Percentiles rank a stretch among this genome's conserved stretches.
Evolutionary conservation across 1,140 invertebrate species (phyloP).

Genomic region (Brachystomella parvula): DNA sequence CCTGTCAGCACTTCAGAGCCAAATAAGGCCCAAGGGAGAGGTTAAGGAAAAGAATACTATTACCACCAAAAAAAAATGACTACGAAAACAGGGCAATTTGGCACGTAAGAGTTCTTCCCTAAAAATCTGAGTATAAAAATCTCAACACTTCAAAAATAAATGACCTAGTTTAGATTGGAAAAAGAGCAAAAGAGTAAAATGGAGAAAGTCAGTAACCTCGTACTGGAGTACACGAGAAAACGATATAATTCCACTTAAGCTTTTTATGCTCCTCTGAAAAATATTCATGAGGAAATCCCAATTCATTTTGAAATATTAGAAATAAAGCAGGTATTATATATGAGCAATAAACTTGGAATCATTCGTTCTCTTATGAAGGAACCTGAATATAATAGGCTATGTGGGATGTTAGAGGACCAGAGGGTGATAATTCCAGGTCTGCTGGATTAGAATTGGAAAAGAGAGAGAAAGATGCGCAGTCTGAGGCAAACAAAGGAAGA

Average conservation of each 20-base stretch:
- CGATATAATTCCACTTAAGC: neutral
- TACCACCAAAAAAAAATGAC: slow-evolving; percentile 29
- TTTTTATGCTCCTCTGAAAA: too few relatives aligned
- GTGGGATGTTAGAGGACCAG: neutral
- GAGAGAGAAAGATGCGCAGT: neutral
- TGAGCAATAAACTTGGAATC: neutral
- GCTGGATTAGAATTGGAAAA: neutral
- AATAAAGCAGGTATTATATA: neutral
- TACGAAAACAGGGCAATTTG: slow-evolving; percentile 32
- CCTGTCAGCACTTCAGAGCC: slow-evolving; percentile 13
- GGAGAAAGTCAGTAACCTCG: too few relatives aligned
- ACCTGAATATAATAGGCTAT: neutral
- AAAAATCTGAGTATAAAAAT: neutral
- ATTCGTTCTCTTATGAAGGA: neutral
- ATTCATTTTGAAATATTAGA: neutral
- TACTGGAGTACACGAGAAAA: too few relatives aligned
- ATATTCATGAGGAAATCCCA: neutral
- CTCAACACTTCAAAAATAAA: too few relatives aligned
- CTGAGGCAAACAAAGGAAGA: neutral
- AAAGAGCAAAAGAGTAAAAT: too few relatives aligned
- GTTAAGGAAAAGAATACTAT: slow-evolving; percentile 31
- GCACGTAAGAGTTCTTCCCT: neutral
- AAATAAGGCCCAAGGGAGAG: slow-evolving; percentile 30
- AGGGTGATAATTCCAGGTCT: neutral
- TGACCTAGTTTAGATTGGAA: too few relatives aligned